These are phyloP conservation scores for Festucalex cinctus DNA, from an alignment of 2,113 vertebrate genomes.

Conservation along the genomic window DNA sequence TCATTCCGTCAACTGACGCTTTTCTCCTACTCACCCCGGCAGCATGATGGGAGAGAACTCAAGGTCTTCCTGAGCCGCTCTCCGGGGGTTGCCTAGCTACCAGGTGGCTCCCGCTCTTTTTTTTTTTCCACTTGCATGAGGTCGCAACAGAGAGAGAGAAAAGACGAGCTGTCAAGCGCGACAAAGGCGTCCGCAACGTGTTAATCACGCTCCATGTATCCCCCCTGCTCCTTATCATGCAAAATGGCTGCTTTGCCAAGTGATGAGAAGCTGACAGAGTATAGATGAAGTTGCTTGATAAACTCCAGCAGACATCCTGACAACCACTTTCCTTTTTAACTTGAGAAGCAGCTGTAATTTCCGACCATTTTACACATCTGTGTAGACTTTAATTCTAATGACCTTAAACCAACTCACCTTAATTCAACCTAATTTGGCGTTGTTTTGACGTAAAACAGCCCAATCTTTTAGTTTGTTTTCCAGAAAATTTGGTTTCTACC, in stretches of 20 bases:
- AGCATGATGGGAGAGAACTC: slow-evolving; percentile 58
- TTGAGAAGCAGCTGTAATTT: background rate
- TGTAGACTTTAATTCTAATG: no score
- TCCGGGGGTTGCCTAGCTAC: slow-evolving; percentile 71
- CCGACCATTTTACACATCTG: background rate
- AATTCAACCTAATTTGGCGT: no score
- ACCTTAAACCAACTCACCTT: no score
- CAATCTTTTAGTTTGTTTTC: no score
- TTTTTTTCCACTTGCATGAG: slow-evolving; percentile 58
- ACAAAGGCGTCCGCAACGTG: slow-evolving; percentile 48
- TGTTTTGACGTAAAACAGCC: no score
- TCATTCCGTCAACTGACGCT: slow-evolving; percentile 36
- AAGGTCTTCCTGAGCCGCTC: slow-evolving; percentile 66
- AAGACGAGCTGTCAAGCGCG: slow-evolving; percentile 39
- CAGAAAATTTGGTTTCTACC: background rate
- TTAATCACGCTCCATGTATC: slow-evolving; percentile 47
- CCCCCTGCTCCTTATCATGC: slow-evolving; percentile 28
- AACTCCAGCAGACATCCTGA: slow-evolving; percentile 2
- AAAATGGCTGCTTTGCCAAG: slow-evolving; percentile 43
- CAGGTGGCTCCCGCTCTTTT: slow-evolving; percentile 55
- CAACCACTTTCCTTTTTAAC: background rate
- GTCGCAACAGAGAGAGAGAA: slow-evolving; percentile 36
- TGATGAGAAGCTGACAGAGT: slow-evolving; percentile 46
- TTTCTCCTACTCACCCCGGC: slow-evolving; percentile 31
- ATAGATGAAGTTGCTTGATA: slow-evolving; percentile 43